These are phyloP conservation scores for Amphimedon queenslandica DNA, from an alignment of 37 sponge, comb jelly and placozoan species.

Conservation along the genomic window DNA sequence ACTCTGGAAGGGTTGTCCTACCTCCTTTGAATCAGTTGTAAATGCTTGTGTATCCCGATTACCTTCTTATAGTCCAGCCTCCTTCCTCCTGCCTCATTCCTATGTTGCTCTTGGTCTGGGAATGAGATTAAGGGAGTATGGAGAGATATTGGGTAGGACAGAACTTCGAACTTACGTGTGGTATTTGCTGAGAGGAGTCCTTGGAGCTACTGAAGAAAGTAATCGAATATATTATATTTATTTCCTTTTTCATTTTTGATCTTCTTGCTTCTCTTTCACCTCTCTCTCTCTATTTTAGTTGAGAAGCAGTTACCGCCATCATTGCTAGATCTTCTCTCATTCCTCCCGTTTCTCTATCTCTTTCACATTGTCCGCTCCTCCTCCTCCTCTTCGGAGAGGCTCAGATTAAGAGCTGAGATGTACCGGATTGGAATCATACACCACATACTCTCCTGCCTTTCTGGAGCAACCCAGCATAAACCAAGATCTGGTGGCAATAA, in stretches of 20 bases:
- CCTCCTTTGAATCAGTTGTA: not conserved
- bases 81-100: slow-evolving; percentile 48
- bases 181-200: slow-evolving; percentile 46
- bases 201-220: slow-evolving; percentile 24
- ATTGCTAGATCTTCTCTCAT: slow-evolving; percentile 19
- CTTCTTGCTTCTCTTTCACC: not conserved
- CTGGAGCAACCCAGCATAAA: slow-evolving; percentile 41
- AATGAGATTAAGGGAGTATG: slow-evolving; percentile 34
- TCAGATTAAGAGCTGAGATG: slow-evolving; percentile 4
- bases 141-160: slow-evolving; percentile 18
- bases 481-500: slow-evolving; percentile 3
- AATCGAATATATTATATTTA: not conserved
- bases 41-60: not conserved
- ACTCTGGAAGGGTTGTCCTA: slow-evolving; percentile 30
- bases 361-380: slow-evolving; percentile 12
- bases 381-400: slow-evolving; percentile 11
- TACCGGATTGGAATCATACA: slow-evolving; percentile 56
- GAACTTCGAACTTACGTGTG: not conserved
- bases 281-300: not conserved
- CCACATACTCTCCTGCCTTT: slow-evolving; percentile 59
- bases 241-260: not conserved
- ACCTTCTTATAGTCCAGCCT: slow-evolving; percentile 3
- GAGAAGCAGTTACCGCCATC: slow-evolving; percentile 14
- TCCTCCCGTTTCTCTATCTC: slow-evolving; percentile 56
- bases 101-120: slow-evolving; percentile 58